Conservation (phyloP, 2,113 vertebrate species). For the Boulengeromyrus knoepffleri region DNA sequence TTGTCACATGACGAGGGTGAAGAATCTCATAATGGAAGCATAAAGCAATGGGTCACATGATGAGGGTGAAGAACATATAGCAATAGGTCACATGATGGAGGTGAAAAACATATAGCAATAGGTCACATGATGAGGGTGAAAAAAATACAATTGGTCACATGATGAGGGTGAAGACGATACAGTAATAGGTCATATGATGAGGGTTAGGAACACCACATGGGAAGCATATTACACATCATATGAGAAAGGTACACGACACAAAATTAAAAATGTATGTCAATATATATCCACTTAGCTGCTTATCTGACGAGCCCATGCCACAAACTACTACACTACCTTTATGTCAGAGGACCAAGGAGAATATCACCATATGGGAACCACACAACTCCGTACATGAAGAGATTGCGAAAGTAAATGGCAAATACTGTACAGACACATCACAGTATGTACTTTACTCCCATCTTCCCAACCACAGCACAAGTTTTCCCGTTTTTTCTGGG, state of each 20-base stretch:
- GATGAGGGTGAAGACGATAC: background rate
- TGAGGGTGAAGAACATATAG: background rate
- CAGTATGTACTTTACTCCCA: background rate
- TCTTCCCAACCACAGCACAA: background rate
- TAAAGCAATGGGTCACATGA: background rate
- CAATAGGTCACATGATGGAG: background rate
- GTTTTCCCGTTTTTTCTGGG: background rate
- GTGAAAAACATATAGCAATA: background rate
- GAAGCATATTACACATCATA: background rate
- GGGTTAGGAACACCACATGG: background rate
- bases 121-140: background rate
- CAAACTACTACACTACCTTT: background rate
- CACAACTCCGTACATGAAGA: too few relatives aligned
- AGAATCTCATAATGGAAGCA: background rate
- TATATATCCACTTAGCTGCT: background rate
- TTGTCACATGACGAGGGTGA: background rate
- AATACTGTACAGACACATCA: background rate
- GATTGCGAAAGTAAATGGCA: too few relatives aligned
- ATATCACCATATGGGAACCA: too few relatives aligned
- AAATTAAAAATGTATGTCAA: background rate
- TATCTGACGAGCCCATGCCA: background rate
- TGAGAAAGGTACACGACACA: background rate
- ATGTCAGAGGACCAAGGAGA: background rate
- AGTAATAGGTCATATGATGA: background rate
- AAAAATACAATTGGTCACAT: background rate